phyloP scores from a whole-genome alignment of 2,888 invertebrate species.

The Clitarchus hookeri region DNA sequence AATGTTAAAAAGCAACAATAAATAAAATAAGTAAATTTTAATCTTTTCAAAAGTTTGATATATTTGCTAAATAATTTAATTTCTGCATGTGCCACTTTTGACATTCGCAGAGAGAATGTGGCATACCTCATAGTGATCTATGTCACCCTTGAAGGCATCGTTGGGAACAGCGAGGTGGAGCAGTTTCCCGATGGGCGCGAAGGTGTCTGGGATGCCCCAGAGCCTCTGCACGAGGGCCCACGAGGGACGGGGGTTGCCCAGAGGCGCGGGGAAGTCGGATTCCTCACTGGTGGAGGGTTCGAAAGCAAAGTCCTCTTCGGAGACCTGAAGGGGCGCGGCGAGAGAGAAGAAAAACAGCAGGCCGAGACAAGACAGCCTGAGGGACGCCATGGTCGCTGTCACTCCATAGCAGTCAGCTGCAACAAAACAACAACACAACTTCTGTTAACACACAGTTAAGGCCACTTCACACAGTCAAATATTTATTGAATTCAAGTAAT shows the following conservation, averaged over 20 bases:
- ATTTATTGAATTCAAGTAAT: no score
- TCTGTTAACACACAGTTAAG: not conserved
- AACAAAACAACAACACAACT: not conserved
- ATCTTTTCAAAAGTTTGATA: no score
- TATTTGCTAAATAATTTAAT: no score
- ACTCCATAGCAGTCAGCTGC: conserved; percentile 14
- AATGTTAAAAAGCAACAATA: no score
- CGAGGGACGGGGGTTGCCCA: conserved; percentile 18
- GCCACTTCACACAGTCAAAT: no score
- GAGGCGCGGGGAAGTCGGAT: not conserved
- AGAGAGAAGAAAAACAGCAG: not conserved
- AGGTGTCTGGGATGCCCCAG: conserved; percentile 64
- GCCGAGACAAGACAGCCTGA: not conserved
- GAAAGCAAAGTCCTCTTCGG: not conserved
- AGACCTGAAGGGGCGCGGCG: not conserved
- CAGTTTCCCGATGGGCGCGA: conserved; percentile 71
- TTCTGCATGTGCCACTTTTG: no score
- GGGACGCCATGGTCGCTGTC: not conserved
- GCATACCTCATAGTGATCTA: conserved; percentile 70
- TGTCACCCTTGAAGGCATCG: conserved; percentile 70
- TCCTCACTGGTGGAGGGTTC: not conserved
- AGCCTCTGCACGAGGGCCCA: conserved; percentile 49
- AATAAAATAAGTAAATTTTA: no score
- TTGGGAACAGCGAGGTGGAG: conserved; percentile 74
- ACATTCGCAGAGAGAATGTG: not conserved